Percentiles rank a stretch among this genome's conserved stretches.
phyloP scores from a whole-genome alignment of 2,888 invertebrate genomes.

The Drosophila birchii region DNA sequence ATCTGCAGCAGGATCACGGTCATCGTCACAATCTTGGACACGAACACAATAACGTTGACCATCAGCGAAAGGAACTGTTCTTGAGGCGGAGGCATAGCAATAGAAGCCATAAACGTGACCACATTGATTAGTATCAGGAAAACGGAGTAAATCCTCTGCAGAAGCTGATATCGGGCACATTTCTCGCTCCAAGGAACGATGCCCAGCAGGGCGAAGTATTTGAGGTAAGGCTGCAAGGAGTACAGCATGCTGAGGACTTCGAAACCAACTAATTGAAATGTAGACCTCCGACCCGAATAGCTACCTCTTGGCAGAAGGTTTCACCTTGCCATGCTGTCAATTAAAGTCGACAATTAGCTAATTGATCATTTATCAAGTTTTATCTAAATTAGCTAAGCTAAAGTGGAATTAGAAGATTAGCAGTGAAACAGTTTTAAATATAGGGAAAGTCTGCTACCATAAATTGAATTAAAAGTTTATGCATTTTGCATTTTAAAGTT shows the following conservation, averaged over 20 bases:
- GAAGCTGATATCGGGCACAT: slow-evolving; percentile 9
- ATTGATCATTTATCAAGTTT: not conserved
- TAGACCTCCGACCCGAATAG: not conserved
- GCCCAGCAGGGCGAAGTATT: slow-evolving; percentile 71
- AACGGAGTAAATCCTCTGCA: slow-evolving; percentile 67
- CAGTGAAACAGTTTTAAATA: not conserved
- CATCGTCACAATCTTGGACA: slow-evolving; percentile 57
- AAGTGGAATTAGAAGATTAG: not conserved
- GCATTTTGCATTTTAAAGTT: not conserved
- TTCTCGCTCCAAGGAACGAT: slow-evolving; percentile 68
- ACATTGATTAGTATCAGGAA: slow-evolving; percentile 52
- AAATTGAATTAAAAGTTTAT: not conserved
- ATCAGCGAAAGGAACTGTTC: slow-evolving; percentile 63
- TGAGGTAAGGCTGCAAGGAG: slow-evolving; percentile 61
- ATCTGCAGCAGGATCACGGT: slow-evolving; percentile 63
- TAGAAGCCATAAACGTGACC: not conserved
- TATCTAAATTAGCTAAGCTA: not conserved
- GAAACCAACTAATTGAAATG: slow-evolving; percentile 5
- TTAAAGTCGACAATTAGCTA: slow-evolving; percentile 4
- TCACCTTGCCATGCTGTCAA: not conserved
- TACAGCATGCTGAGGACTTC: slow-evolving; percentile 57
- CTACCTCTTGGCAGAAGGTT: not conserved
- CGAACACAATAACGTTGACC: slow-evolving; percentile 66
- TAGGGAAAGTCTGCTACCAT: not conserved
- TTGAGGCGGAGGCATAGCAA: not conserved